phyloP scores from a whole-genome alignment of 2,888 invertebrate species.

The Beris chalybata region DNA sequence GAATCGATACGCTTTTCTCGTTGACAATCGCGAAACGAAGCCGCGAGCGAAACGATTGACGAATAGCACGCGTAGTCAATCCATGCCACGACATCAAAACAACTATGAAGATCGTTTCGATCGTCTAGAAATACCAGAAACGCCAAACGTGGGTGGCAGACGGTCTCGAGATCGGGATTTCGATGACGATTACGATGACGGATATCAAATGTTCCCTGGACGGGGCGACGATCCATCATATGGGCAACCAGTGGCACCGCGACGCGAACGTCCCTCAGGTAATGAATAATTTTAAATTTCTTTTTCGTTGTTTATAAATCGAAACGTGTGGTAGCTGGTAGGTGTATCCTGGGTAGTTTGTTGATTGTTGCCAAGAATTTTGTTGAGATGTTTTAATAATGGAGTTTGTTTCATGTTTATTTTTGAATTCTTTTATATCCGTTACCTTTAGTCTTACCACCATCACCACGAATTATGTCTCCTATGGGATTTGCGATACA shows the following conservation, averaged over 20 bases:
- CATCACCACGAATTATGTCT: constrained; percentile 68
- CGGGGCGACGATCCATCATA: constrained; percentile 30
- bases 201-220: constrained; percentile 41
- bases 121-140: constrained; percentile 50
- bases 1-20: constrained; percentile 70
- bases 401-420: no score
- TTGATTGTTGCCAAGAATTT: neutral
- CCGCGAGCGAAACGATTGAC: constrained; percentile 5
- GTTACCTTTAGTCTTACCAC: constrained; percentile 46
- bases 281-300: neutral
- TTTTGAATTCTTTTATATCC: constrained; percentile 14
- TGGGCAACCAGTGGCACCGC: constrained; percentile 9
- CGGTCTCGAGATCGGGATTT: constrained; percentile 40
- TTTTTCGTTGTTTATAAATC: neutral
- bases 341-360: neutral
- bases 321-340: neutral
- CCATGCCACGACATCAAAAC: constrained; percentile 42
- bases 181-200: constrained; percentile 48
- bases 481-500: constrained; percentile 68
- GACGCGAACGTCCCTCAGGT: constrained; percentile 2
- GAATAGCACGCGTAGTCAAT: constrained; percentile 34
- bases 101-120: constrained; percentile 46
- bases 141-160: constrained; percentile 21
- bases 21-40: constrained; percentile 36
- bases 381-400: neutral